Percentiles rank a stretch among this genome's conserved stretches.
Conservation (phyloP, 1,140 invertebrate species). For the Cataglyphis hispanica region DNA sequence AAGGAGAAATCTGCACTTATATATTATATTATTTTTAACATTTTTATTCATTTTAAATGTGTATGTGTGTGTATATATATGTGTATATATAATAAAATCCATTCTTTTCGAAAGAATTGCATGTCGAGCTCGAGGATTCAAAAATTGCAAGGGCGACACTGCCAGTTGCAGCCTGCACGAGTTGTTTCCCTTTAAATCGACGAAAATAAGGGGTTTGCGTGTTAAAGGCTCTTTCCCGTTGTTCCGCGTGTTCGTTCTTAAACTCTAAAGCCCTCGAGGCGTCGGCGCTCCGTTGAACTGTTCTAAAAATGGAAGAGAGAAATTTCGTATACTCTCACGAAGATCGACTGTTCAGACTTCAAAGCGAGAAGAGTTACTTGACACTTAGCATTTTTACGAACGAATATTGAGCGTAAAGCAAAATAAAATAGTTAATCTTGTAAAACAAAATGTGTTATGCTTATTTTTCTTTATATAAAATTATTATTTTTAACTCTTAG, state of each 20-base stretch:
- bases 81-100: background rate
- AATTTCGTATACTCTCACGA: conserved; percentile 45
- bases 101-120: conserved; percentile 2
- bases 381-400: conserved; percentile 41
- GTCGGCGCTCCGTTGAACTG: conserved; percentile 55
- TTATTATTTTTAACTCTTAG: background rate
- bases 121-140: conserved; percentile 22
- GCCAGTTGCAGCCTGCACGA: conserved; percentile 56
- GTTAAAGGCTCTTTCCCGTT: conserved; percentile 74
- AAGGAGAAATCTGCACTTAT: background rate
- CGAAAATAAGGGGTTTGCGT: conserved; percentile 69
- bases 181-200: conserved; percentile 73
- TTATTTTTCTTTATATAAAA: background rate
- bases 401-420: conserved; percentile 36
- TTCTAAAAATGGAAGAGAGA: conserved; percentile 69
- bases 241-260: conserved; percentile 71
- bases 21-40: background rate
- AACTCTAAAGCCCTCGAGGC: conserved; percentile 68
- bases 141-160: conserved; percentile 25
- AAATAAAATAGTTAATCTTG: conserved; percentile 40
- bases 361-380: conserved; percentile 28
- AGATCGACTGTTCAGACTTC: conserved; percentile 28
- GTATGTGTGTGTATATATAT: too few species aligned
- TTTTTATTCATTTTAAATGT: background rate
- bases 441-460: background rate